Evolutionary conservation across 1,140 invertebrate genomes (phyloP).

Genomic region (Trichonephila inaurata): DNA sequence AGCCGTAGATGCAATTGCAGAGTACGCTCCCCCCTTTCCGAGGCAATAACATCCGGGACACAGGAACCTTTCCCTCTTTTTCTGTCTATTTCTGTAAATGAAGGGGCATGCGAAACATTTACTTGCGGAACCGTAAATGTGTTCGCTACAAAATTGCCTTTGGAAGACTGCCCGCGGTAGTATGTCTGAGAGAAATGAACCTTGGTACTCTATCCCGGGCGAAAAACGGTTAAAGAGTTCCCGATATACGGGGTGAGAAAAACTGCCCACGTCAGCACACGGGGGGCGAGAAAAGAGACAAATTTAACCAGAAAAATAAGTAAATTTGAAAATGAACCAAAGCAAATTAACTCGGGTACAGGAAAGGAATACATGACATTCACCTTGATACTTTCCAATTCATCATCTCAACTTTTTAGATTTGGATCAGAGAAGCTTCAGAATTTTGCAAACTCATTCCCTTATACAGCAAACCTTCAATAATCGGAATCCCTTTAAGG

Average conservation of each 20-base stretch:
- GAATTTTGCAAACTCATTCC: too few species aligned
- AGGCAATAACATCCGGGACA: conserved; percentile 63
- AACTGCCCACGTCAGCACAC: not conserved
- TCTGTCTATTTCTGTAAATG: conserved; percentile 43
- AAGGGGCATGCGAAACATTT: conserved; percentile 49
- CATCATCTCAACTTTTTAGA: too few species aligned
- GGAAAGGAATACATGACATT: not conserved
- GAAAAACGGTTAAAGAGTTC: not conserved
- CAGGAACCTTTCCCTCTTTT: not conserved
- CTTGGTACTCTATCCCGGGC: not conserved
- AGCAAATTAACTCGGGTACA: not conserved
- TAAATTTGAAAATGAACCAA: not conserved
- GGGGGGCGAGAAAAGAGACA: not conserved
- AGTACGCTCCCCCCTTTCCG: conserved; percentile 20
- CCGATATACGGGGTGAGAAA: not conserved
- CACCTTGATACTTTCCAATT: too few species aligned
- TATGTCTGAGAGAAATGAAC: conserved; percentile 4
- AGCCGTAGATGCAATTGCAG: not conserved
- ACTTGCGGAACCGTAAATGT: conserved; percentile 51
- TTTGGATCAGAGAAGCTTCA: too few species aligned
- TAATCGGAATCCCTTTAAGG: too few species aligned
- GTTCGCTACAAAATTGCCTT: conserved; percentile 64
- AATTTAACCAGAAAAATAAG: not conserved
- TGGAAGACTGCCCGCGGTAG: conserved; percentile 48
- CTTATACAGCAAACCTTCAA: too few species aligned